Evolutionary conservation across 2,113 vertebrate species (phyloP), one percentile per base, ranked within the genome.

Genomic region (Merops nubicus): DNA sequence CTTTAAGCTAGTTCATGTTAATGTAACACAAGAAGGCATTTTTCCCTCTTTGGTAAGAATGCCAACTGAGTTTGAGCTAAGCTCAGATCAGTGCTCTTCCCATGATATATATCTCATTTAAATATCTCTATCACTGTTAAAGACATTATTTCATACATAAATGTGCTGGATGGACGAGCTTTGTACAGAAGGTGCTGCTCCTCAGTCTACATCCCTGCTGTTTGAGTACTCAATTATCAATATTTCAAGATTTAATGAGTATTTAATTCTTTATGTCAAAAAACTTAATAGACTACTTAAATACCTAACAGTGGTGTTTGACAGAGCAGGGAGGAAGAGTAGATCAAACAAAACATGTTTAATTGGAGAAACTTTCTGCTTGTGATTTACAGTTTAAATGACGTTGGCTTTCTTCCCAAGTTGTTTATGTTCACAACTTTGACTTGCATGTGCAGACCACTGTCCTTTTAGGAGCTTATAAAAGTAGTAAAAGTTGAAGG

Each of bases 361-460:
- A 77, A 60, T 34, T 91, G 29, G 42, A 88, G 72, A 56, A 65
- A 31, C 33, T 75, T 68, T 90, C 28, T 84, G 60, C 51, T 96
- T 76, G 15, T 88, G 82, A 84, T 91, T 82, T 70, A 45, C 62
- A 63, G 9, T 14, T 29, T 70, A 25, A 50, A 86, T 86, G 79
- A 70, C 47, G 15, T 82, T 87, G 50, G 19, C 57, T 91, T 89
- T 93, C 68, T 64, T 88, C 40, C 62, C 40, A 38, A 67, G 40
- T 82, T 94, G 33, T 94, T 94, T 10, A 28, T 54, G 14, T 79
- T 92, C 77, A 47, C 63, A 54, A 5, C 70, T 84, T 88, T 76
- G 85, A 80, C 18, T 91, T 95, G 43, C 25, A n/a, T 26, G 2
- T 84, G 59, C 96, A 95, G 98, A 98, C 97, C 97, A 97, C 96